Evolutionary conservation across 2,113 vertebrate genomes (phyloP).

Genomic region (Apaloderma vittatum): DNA sequence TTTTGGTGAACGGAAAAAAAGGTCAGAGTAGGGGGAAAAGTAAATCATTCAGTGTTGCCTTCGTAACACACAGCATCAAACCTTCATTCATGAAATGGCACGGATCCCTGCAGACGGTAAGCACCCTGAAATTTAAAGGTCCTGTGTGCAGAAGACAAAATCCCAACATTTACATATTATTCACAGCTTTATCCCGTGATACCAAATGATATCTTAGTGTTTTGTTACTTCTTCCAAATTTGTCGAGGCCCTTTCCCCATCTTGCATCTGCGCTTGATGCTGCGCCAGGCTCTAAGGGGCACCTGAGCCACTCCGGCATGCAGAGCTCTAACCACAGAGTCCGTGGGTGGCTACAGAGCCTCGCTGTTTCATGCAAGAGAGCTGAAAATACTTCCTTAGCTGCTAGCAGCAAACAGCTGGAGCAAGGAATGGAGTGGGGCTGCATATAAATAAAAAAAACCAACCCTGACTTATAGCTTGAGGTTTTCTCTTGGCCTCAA

Average conservation of each 20-base stretch:
- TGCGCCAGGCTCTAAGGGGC: background rate
- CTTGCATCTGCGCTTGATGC: accelerated
- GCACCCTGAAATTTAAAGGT: background rate
- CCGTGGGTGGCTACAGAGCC: background rate
- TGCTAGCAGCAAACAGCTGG: background rate
- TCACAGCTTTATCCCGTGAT: background rate
- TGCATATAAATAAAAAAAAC: background rate
- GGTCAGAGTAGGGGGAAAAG: background rate
- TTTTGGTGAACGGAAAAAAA: background rate
- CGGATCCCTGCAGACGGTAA: background rate
- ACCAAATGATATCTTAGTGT: background rate
- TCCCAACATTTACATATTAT: background rate
- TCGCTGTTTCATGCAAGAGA: background rate
- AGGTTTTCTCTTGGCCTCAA: background rate
- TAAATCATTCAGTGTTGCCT: background rate
- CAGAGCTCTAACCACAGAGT: background rate
- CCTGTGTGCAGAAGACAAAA: background rate
- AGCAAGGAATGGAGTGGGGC: background rate
- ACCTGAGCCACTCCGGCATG: accelerated
- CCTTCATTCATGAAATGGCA: background rate
- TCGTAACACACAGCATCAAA: background rate
- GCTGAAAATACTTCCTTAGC: background rate
- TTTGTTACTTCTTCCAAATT: background rate
- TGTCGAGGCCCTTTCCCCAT: background rate
- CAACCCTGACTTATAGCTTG: background rate